phyloP scores from a whole-genome alignment of 2,888 invertebrate species.

The Tachina grossa region DNA sequence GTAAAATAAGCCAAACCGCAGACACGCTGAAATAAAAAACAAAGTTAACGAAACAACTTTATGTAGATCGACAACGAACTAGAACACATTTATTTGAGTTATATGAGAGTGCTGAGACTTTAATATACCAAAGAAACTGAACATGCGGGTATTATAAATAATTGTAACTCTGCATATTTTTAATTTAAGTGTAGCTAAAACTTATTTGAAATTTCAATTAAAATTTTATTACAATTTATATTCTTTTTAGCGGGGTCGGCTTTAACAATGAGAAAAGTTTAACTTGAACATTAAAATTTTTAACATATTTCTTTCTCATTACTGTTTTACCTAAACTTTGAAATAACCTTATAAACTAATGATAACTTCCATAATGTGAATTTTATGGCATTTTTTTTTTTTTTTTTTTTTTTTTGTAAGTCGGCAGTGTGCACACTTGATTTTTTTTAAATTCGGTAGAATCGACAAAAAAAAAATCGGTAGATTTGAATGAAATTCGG shows the following conservation, averaged over 20 bases:
- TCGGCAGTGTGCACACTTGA: too few species aligned
- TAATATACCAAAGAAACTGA: background rate
- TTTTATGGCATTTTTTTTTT: constrained; percentile 33
- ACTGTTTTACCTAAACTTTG: background rate
- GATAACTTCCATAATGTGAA: constrained; percentile 16
- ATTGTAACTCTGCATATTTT: too few species aligned
- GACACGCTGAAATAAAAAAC: constrained; percentile 15
- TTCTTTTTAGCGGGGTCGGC: too few species aligned
- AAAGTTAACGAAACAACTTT: background rate
- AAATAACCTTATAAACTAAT: constrained; percentile 5
- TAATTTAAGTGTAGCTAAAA: too few species aligned
- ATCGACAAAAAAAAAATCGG: too few species aligned
- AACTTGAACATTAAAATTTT: background rate
- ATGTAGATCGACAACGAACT: constrained; percentile 4
- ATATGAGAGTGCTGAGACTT: too few species aligned
- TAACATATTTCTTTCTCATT: background rate
- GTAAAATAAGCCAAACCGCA: constrained; percentile 49
- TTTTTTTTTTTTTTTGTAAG: too few species aligned
- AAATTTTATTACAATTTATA: background rate
- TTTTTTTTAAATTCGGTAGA: too few species aligned
- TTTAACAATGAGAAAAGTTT: background rate
- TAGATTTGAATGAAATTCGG: too few species aligned
- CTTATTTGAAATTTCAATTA: background rate
- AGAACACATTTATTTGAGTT: background rate
- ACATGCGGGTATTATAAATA: background rate